A percentile compares a stretch with the other conserved stretches of the same genome.
These are phyloP conservation scores for Mobula hypostoma DNA, from an alignment of 2,113 vertebrate species.

Conservation along the genomic window DNA sequence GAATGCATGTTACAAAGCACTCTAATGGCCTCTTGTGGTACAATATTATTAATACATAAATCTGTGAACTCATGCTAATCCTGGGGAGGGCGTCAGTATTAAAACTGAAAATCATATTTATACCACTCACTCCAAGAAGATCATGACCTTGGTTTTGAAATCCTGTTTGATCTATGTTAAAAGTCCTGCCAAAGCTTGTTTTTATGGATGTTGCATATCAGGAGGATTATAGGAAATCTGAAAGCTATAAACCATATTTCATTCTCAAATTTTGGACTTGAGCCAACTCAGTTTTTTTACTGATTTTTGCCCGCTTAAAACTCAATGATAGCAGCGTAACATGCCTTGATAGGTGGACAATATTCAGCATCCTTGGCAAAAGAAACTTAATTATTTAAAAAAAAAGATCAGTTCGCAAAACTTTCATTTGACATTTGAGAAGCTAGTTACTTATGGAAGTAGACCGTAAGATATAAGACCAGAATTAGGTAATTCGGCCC, in stretches of 20 bases:
- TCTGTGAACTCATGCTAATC: neutral
- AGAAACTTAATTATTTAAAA: no score
- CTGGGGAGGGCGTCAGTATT: neutral
- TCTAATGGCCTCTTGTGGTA: neutral
- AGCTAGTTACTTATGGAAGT: neutral
- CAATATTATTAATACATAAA: no score
- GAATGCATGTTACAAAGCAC: neutral
- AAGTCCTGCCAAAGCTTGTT: neutral
- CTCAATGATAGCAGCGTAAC: neutral
- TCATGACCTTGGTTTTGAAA: neutral
- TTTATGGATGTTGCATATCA: neutral
- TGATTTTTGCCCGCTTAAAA: neutral
- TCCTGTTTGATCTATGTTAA: conserved; percentile 5
- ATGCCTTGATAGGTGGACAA: neutral
- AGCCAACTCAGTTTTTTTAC: neutral
- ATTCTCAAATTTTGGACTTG: no score
- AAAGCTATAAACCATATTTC: neutral
- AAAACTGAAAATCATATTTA: neutral
- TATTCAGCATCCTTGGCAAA: neutral
- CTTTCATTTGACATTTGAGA: neutral
- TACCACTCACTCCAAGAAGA: neutral
- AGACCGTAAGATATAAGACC: no score
- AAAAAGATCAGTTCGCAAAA: neutral
- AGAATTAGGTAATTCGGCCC: no score
- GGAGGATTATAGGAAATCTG: neutral